Percentiles rank a stretch among this genome's conserved stretches.
These are phyloP conservation scores for Candidula unifasciata DNA, from an alignment of 2,888 invertebrate species.

Conservation along the genomic window DNA sequence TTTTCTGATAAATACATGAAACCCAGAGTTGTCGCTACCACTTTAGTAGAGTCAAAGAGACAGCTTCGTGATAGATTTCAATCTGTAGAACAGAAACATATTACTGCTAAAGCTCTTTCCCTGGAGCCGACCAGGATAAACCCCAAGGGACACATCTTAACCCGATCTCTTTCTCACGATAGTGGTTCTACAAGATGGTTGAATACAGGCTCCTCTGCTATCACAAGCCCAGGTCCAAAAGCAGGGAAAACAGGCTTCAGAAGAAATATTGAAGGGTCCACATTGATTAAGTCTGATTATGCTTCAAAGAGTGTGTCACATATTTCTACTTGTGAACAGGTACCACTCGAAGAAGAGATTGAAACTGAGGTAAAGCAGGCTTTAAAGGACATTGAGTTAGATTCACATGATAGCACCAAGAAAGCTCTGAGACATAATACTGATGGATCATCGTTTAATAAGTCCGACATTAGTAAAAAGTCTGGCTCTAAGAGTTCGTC, in stretches of 20 bases:
- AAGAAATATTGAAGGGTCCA: not conserved
- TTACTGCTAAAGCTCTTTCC: not conserved
- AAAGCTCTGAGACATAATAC: not conserved
- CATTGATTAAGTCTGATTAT: not conserved
- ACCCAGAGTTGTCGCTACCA: conserved; percentile 17
- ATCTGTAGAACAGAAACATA: conserved; percentile 20
- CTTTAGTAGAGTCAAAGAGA: conserved; percentile 22
- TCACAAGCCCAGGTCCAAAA: not conserved
- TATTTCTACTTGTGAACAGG: not conserved
- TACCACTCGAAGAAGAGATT: not conserved
- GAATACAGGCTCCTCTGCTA: not conserved
- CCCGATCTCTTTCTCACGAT: conserved; percentile 27
- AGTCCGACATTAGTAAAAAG: conserved; percentile 4
- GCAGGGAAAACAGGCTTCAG: not conserved
- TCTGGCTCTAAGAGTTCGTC: not conserved
- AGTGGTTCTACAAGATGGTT: not conserved
- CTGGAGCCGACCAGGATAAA: not conserved
- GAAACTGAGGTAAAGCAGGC: not conserved
- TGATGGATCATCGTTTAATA: not conserved
- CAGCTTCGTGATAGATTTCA: conserved; percentile 20
- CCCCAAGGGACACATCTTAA: conserved; percentile 2
- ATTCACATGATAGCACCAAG: not conserved
- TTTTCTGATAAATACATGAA: conserved; percentile 31
- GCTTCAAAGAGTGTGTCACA: not conserved
- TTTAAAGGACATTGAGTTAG: not conserved